Conservation (phyloP, 2,797 vertebrate genomes). For the Leptodactylus fallax region DNA sequence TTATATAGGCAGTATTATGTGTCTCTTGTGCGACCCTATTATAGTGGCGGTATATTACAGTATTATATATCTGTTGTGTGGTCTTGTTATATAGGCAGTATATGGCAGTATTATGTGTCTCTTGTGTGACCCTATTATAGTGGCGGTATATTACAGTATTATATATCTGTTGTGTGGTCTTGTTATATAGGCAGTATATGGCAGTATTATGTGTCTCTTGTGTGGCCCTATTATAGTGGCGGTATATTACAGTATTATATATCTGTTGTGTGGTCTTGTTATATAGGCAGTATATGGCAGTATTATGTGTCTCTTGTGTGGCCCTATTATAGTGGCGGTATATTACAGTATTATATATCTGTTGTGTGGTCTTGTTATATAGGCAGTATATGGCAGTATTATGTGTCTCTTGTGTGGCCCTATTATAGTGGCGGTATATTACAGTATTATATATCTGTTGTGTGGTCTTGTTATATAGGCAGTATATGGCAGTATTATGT, state of each 20-base stretch:
- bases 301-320: not conserved
- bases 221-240: not conserved
- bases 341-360: not conserved
- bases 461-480: not conserved
- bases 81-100: not conserved
- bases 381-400: not conserved
- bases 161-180: not conserved
- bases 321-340: not conserved
- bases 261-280: not conserved
- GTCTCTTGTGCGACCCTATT: not conserved
- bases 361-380: not conserved
- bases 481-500: not conserved
- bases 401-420: not conserved
- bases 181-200: not conserved
- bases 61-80: not conserved
- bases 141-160: not conserved
- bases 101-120: not conserved
- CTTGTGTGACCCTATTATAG: not conserved
- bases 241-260: not conserved
- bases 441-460: not conserved
- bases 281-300: not conserved
- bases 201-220: no score
- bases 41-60: not conserved
- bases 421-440: not conserved
- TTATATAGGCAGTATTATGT: not conserved